Evolutionary conservation across 2,888 invertebrate species (phyloP), one percentile per base, ranked within the genome.

Genomic region (Cheilosia urbana): DNA sequence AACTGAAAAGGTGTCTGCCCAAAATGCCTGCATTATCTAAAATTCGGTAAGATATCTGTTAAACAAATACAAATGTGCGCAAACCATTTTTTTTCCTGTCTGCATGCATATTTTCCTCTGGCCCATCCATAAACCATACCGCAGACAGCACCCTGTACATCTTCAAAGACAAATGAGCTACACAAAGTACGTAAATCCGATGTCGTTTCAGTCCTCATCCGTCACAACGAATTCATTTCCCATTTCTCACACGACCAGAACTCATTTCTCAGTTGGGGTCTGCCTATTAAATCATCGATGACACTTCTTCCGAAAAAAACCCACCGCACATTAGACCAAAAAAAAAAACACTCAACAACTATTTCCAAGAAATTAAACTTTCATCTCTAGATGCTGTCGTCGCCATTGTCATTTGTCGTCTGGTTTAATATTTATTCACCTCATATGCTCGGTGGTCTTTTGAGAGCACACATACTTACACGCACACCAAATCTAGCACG

Each of bases 291-390:
- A 72, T 83, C 60, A 82, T 66, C 66, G 72, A 62, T 78, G 82
- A 68, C 78, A 66, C 40, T 45, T 49, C 58, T 66, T 66, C 75
- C 27, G 17, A 40, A 37, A 37, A 34, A 55, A 63, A 42, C 4
- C 17, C 42, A 5, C 1, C 27, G n/a, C 24, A 51, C 42, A 19
- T 60, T 17, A 30, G 9, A 27, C 6, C 13, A 45, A 45, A 58
- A 30, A 72, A 60, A 27, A 47, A 47, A 80, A 69, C 40, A n/a
- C 55, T 45, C 15, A 45, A 57, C 51, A 75, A 58, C 45, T 21
- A 82, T 77, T 83, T 83, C 82, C 77, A 72, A 83, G 77, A 77
- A 83, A 78, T 78, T 77, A 78, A 83, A 78, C 82, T 83, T 83
- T 73, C 71, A 78, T 83, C 82, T 77, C 78, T 63, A 68, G 65